Conservation (phyloP, 2,888 invertebrate genomes). For the Ligdia adustata region DNA sequence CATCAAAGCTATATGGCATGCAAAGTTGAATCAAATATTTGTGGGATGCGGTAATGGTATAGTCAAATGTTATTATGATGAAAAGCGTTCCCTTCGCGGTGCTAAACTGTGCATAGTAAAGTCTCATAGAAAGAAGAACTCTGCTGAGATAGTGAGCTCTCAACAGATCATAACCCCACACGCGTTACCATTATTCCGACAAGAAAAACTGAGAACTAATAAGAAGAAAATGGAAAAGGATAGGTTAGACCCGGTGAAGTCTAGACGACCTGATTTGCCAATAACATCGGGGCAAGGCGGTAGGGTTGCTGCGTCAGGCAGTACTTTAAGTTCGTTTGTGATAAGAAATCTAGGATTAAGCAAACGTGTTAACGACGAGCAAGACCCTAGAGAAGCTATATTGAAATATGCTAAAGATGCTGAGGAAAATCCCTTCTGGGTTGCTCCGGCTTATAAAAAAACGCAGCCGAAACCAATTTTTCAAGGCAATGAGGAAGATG, state of each 20-base stretch:
- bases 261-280: conserved; percentile 92
- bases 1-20: conserved; percentile 97
- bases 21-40: conserved; percentile 98
- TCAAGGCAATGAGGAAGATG: conserved; percentile 81
- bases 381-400: conserved; percentile 97
- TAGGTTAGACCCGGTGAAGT: conserved; percentile 93
- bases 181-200: conserved; percentile 96
- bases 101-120: conserved; percentile 95
- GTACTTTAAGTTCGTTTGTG: conserved; percentile 97
- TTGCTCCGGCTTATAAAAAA: conserved; percentile 94
- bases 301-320: conserved; percentile 96
- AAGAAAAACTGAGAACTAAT: conserved; percentile 94
- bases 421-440: conserved; percentile 98
- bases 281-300: conserved; percentile 97
- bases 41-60: conserved; percentile 96
- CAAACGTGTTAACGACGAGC: conserved; percentile 95
- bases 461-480: conserved; percentile 95
- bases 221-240: conserved; percentile 96
- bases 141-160: conserved; percentile 93
- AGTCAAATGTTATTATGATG: conserved; percentile 96
- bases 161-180: conserved; percentile 98
- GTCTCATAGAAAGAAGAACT: conserved; percentile 89
- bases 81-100: conserved; percentile 93
- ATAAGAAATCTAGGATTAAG: conserved; percentile 97
- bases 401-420: conserved; percentile 97